These are phyloP conservation scores for Ceramica pisi DNA, from an alignment of 2,888 invertebrate genomes.

Conservation along the genomic window DNA sequence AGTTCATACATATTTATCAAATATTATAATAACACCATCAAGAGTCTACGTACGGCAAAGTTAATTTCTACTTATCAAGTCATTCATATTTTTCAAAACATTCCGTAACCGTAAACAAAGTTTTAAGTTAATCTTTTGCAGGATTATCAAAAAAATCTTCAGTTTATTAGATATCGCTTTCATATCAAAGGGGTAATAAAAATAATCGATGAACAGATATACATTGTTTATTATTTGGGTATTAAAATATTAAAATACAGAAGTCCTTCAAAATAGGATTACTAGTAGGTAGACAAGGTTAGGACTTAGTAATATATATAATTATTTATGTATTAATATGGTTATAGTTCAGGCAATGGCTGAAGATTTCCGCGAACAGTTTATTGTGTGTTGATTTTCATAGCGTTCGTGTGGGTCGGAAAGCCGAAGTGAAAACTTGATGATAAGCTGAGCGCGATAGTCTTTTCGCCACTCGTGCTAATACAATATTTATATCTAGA, in stretches of 20 bases:
- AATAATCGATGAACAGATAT: constrained; percentile 45
- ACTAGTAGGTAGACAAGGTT: constrained; percentile 16
- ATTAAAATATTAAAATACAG: constrained; percentile 26
- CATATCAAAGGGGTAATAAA: constrained; percentile 56
- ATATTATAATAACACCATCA: constrained; percentile 1
- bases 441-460: constrained; percentile 30
- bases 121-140: constrained; percentile 29
- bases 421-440: constrained; percentile 32
- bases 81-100: constrained; percentile 7
- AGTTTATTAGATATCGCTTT: constrained; percentile 46
- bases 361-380: background rate
- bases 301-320: constrained; percentile 4
- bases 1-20: background rate
- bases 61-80: background rate
- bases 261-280: constrained; percentile 45
- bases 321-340: constrained; percentile 7
- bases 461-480: constrained; percentile 32
- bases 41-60: background rate
- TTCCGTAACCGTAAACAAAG: constrained; percentile 23
- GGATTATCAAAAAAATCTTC: constrained; percentile 44
- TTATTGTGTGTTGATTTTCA: constrained; percentile 41
- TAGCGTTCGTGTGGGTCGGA: constrained; percentile 14
- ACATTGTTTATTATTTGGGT: constrained; percentile 46
- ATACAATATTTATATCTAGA: constrained; percentile 43
- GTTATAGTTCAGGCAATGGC: background rate